These are phyloP conservation scores for Harpalus rufipes DNA, from an alignment of 2,888 invertebrate species.

Conservation along the genomic window DNA sequence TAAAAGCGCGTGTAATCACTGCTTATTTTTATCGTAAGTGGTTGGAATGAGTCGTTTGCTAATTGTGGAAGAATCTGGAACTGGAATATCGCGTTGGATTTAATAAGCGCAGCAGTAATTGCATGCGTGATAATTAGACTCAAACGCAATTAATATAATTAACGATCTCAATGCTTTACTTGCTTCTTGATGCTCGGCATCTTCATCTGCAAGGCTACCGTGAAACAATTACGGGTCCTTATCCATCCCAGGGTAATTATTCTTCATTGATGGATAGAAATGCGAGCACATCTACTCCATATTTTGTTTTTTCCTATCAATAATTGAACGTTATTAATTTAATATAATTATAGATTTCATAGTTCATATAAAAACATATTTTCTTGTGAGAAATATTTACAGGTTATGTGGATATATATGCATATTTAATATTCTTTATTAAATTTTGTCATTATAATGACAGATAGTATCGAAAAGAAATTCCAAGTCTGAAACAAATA, in stretches of 20 bases:
- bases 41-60: conserved; percentile 55
- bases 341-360: background rate
- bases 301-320: background rate
- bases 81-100: conserved; percentile 57
- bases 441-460: background rate
- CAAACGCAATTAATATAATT: conserved; percentile 64
- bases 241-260: conserved; percentile 14
- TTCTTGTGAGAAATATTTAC: background rate
- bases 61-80: conserved; percentile 57
- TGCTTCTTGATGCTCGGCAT: conserved; percentile 15
- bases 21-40: conserved; percentile 44
- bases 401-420: background rate
- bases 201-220: conserved; percentile 11
- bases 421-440: background rate
- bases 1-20: conserved; percentile 25
- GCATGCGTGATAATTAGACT: conserved; percentile 63
- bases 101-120: conserved; percentile 63
- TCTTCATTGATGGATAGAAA: conserved; percentile 19
- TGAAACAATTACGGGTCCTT: conserved; percentile 39
- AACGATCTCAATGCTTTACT: conserved; percentile 50
- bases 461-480: background rate
- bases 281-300: background rate
- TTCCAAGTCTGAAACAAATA: too few species aligned
- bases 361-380: background rate
- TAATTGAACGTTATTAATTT: background rate